phyloP scores from a whole-genome alignment of 2,113 vertebrate genomes.

The Bettongia penicillata region DNA sequence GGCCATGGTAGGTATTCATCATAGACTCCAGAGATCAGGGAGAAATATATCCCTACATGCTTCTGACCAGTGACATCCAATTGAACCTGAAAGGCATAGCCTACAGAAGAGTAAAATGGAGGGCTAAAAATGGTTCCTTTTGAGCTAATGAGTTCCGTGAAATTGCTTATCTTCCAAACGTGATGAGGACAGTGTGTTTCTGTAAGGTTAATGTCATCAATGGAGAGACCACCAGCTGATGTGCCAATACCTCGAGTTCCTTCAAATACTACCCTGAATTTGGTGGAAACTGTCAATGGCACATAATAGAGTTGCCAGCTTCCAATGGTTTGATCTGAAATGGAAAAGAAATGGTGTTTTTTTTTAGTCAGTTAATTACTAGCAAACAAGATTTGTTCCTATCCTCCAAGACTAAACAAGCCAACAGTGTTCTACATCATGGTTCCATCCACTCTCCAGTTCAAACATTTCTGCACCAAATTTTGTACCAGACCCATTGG shows the following conservation, averaged over 20 bases:
- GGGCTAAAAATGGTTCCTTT: slow-evolving; percentile 85
- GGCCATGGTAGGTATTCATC: slow-evolving; percentile 90
- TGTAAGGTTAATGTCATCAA: slow-evolving; percentile 95
- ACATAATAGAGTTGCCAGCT: slow-evolving; percentile 93
- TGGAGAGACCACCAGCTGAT: slow-evolving; percentile 88
- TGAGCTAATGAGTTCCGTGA: slow-evolving; percentile 77
- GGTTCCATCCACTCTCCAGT: neutral
- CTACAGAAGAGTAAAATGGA: slow-evolving; percentile 88
- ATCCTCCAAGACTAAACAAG: neutral
- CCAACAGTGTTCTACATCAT: neutral
- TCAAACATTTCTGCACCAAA: neutral
- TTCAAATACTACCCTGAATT: slow-evolving; percentile 92
- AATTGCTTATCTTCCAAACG: slow-evolving; percentile 91
- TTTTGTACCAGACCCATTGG: no score
- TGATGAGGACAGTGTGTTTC: slow-evolving; percentile 93
- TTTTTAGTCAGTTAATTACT: neutral
- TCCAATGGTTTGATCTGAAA: slow-evolving; percentile 79
- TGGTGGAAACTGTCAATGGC: slow-evolving; percentile 83
- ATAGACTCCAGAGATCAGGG: slow-evolving; percentile 89
- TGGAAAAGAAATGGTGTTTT: slow-evolving; percentile 57
- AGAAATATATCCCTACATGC: slow-evolving; percentile 85
- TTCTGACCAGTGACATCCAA: slow-evolving; percentile 75
- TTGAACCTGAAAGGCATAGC: slow-evolving; percentile 92
- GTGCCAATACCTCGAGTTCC: slow-evolving; percentile 80
- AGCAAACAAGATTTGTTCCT: neutral